Percentiles rank a stretch among this genome's conserved stretches.
phyloP scores from a whole-genome alignment of 35 echinoderm and acorn worm species.

The Eucidaris tribuloides region DNA sequence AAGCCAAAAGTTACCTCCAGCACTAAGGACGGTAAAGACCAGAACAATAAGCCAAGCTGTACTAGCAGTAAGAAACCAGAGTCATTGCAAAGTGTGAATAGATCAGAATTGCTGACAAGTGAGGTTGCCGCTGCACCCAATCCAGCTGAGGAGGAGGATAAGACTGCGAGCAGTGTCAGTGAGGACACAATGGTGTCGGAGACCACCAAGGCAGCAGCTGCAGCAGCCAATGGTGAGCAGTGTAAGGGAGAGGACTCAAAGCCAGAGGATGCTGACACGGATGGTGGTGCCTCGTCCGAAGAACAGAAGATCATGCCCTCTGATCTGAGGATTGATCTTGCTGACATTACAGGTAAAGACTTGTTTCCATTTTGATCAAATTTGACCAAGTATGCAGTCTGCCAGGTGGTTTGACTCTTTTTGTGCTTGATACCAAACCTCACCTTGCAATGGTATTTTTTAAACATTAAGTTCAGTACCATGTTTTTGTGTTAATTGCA shows the following conservation, averaged over 20 bases:
- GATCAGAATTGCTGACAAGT: background rate
- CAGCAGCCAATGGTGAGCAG: background rate
- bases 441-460: too few relatives aligned
- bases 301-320: background rate
- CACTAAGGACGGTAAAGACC: background rate
- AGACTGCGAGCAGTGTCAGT: constrained; percentile 7
- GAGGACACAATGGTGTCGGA: constrained; percentile 18
- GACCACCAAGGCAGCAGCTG: background rate
- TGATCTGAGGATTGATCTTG: constrained; percentile 7
- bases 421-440: too few relatives aligned
- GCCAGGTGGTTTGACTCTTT: too few relatives aligned
- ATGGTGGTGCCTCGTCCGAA: background rate
- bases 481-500: too few relatives aligned
- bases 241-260: background rate
- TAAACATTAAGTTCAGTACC: too few relatives aligned
- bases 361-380: too few relatives aligned
- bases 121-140: background rate
- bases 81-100: background rate
- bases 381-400: too few relatives aligned
- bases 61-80: background rate
- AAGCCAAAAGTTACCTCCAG: background rate
- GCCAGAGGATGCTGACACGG: background rate
- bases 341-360: constrained; percentile 14
- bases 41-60: background rate
- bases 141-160: background rate